Base-by-base conservation (phyloP, 2,888 invertebrate genomes). In the Tanypteryx hageni region DNA sequence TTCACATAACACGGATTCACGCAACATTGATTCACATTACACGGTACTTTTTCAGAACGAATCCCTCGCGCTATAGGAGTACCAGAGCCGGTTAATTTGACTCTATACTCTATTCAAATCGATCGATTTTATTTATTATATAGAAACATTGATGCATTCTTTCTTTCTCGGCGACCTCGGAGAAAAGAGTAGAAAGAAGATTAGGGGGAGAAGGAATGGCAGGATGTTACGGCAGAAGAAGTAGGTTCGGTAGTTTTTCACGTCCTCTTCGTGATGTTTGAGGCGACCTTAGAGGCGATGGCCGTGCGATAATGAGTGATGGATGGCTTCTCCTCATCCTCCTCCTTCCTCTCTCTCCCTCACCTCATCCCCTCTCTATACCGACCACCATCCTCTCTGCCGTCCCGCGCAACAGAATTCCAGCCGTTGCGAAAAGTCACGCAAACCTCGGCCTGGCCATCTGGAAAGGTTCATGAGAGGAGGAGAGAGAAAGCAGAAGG, bases 261-360 rank as follows among this genome's bases (percentile, higher is more conserved):
- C n/a, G 5, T 68, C 68, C 68, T 68, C 68, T 68, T 68, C 68
- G 68, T 68, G 68, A 68, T 68, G 68, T 68, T n/a, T 68, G 22
- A 68, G 22, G 68, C 68, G 68, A 68, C 68, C 68, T 0, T 22
- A 68, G 68, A 68, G 64, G 64, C 64, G 64, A 64, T 68, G 68
- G 68, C 68, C 68, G 68, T 68, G 68, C 68, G 68, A 68, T 68
- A 68, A 68, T 68, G 68, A 68, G 68, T 68, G 68, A 68, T 68
- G 68, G 68, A 68, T 68, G 68, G n/a, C 22, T 22, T 68, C 68
- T n/a, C 68, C n/a, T 44, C 44, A 44, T n/a, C n/a, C 64, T 64
- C 64, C 64, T n/a, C 5, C 44, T 5, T 44, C n/a, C 14, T 64
- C 64, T 64, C 64, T 64, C 64, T 64, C 14, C 14, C 64, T 64